A percentile compares a stretch with the other conserved stretches of the same genome.
These are phyloP conservation scores for Bombylius major DNA, from an alignment of 2,888 invertebrate species.

Conservation along the genomic window DNA sequence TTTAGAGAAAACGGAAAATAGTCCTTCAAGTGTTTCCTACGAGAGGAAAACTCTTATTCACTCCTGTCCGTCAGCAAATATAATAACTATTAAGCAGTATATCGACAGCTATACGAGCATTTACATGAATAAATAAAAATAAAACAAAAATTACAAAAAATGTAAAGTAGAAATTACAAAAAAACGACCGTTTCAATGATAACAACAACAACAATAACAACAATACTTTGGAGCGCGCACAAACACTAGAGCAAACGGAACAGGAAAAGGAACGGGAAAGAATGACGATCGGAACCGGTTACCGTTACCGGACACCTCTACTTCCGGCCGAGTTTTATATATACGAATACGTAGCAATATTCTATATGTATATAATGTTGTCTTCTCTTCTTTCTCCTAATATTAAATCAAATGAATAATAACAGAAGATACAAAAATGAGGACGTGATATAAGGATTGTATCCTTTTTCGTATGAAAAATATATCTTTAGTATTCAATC, in stretches of 20 bases:
- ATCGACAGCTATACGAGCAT: too few species aligned
- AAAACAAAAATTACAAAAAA: too few species aligned
- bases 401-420: too few species aligned
- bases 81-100: too few species aligned
- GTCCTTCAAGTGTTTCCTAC: constrained; percentile 5
- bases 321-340: constrained; percentile 35
- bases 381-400: too few species aligned
- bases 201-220: constrained; percentile 6
- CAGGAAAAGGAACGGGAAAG: constrained; percentile 39
- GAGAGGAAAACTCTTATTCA: background rate
- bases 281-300: constrained; percentile 40
- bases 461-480: background rate
- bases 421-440: background rate
- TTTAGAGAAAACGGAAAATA: constrained; percentile 3
- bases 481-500: too few species aligned
- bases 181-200: background rate
- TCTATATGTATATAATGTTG: too few species aligned
- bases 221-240: constrained; percentile 9
- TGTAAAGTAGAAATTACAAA: too few species aligned
- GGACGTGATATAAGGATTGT: background rate
- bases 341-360: constrained; percentile 2
- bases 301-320: constrained; percentile 40
- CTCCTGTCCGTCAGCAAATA: too few species aligned
- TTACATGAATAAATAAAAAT: too few species aligned
- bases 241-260: constrained; percentile 24